Evolutionary conservation across 2,888 invertebrate species (phyloP).

Genomic region (Pediacus dermestoides): DNA sequence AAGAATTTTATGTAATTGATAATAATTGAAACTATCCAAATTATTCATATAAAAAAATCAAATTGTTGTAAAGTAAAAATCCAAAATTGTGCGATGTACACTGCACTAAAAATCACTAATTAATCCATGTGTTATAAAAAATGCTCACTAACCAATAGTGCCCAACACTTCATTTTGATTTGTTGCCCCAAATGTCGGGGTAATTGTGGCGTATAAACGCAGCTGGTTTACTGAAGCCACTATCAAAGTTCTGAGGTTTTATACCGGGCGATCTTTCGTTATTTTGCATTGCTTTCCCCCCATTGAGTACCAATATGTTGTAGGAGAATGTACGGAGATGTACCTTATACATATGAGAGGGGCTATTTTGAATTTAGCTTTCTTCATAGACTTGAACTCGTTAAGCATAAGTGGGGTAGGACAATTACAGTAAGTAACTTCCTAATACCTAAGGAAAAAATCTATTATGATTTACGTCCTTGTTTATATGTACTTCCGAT

Average conservation of each 20-base stretch:
- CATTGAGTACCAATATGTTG: slow-evolving; percentile 18
- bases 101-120: slow-evolving; percentile 36
- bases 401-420: not conserved
- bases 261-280: slow-evolving; percentile 41
- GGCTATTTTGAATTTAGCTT: slow-evolving; percentile 6
- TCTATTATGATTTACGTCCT: slow-evolving; percentile 1
- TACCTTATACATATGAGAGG: slow-evolving; percentile 3
- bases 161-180: slow-evolving; percentile 47
- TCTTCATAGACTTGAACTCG: slow-evolving; percentile 2
- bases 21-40: slow-evolving; percentile 4
- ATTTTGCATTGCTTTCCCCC: slow-evolving; percentile 42
- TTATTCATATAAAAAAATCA: slow-evolving; percentile 3
- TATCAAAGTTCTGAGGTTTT: slow-evolving; percentile 38
- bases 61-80: slow-evolving; percentile 12
- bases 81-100: slow-evolving; percentile 16
- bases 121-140: slow-evolving; percentile 18
- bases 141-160: slow-evolving; percentile 48
- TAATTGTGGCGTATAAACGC: slow-evolving; percentile 40
- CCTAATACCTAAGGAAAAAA: not conserved
- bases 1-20: slow-evolving; percentile 1
- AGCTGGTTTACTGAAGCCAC: slow-evolving; percentile 43
- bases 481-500: slow-evolving; percentile 3
- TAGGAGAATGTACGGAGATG: slow-evolving; percentile 24
- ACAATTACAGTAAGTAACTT: slow-evolving; percentile 4
- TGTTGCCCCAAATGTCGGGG: slow-evolving; percentile 31